These are phyloP conservation scores for Oreortyx pictus DNA, from an alignment of 2,797 vertebrate genomes.

Conservation along the genomic window DNA sequence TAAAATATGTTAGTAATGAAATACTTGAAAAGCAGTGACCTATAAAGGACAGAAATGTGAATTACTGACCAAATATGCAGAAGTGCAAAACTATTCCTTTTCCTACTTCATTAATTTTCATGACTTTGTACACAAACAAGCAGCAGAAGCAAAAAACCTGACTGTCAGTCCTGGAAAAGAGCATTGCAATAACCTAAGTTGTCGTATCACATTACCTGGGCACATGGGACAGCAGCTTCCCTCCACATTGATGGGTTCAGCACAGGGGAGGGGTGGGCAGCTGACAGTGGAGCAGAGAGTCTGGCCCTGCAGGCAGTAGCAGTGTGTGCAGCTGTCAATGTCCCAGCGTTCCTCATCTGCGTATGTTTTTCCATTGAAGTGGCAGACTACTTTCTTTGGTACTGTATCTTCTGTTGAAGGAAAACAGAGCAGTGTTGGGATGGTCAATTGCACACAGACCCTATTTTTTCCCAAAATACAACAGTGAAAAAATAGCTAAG, in stretches of 20 bases:
- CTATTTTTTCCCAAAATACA: background rate
- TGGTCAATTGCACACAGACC: background rate
- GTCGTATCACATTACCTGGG: constrained; percentile 79
- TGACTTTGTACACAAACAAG: background rate
- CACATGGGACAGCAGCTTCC: constrained; percentile 92
- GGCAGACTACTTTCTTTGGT: constrained; percentile 86
- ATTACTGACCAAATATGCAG: background rate
- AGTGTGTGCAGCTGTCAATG: constrained; percentile 92
- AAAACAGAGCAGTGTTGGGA: background rate
- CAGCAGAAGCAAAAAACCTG: background rate
- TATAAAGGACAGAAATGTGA: background rate
- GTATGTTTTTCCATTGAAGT: constrained; percentile 88
- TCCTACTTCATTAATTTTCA: background rate
- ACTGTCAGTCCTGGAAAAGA: background rate
- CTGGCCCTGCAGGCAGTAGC: constrained; percentile 92
- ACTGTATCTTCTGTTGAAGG: constrained; percentile 82
- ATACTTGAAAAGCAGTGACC: background rate
- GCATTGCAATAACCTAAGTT: background rate
- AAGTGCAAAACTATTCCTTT: background rate
- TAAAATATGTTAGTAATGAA: constrained; percentile 6
- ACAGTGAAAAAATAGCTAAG: background rate
- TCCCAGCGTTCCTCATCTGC: constrained; percentile 91
- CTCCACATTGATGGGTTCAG: constrained; percentile 85
- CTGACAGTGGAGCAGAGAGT: constrained; percentile 92
- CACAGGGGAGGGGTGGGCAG: constrained; percentile 87